Evolutionary conservation across 2,888 invertebrate species (phyloP), one percentile per base, ranked within the genome.

Genomic region (Chorisops tibialis): DNA sequence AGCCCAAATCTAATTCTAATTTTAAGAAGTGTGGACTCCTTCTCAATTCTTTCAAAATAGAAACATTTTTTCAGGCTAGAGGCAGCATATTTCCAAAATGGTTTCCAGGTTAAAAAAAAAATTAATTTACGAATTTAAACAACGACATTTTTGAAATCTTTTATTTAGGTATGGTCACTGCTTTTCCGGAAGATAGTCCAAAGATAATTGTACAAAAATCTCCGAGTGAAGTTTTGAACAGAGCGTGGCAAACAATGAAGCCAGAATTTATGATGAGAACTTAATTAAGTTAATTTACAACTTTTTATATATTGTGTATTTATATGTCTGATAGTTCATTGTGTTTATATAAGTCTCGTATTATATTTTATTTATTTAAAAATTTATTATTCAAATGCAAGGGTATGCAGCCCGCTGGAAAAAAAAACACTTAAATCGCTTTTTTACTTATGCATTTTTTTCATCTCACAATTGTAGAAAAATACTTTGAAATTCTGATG

Each of bases 41-140:
- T 6, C 35, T 62, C 1, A 47, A 65, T 41, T 59, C 60, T 2
- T 62, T 51, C 37, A 4, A 24, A 37, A 41, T 60, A 6, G 59
- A 65, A 51, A 65, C 41, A 6, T 48, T 24, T 7, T 65, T 65
- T 37, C 64, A 65, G 37, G 45, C 64, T 18, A 59, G 45, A 60
- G 64, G 64, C 11, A 52, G 56, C 14, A 12, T 21, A 19, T 16
- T 58, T 18, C 64, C 64, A 1, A 56, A 62, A n/a, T 65, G 64
- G 62, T 65, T 65, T 22, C 64, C 64, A 39, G 64, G 64, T 64
- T 14, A 41, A 4, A 35, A 14, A 22, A 52, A 16, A 4, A 45
- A n/a, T n/a, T 24, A 7, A 35, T 39, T 39, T n/a, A n/a, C n/a
- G n/a, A n/a, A n/a, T n/a, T n/a, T 51, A 43, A 24, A 22, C 16